Evolutionary conservation across 2,888 invertebrate genomes (phyloP).

Genomic region (Clivina fossor): DNA sequence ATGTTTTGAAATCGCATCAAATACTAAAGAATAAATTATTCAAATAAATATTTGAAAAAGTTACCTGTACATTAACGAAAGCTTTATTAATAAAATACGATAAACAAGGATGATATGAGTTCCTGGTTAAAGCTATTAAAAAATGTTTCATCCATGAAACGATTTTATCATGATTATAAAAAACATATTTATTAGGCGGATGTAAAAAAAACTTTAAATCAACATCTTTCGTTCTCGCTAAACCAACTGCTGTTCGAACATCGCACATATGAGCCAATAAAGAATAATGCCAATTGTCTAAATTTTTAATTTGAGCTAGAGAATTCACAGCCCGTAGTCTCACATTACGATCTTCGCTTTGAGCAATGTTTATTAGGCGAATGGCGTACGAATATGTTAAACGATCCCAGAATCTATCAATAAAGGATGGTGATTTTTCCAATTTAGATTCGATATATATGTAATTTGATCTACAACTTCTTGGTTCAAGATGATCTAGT

Average conservation of each 20-base stretch:
- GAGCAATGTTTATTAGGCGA: constrained; percentile 66
- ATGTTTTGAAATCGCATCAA: too few species aligned
- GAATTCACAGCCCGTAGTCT: constrained; percentile 66
- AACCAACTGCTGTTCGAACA: constrained; percentile 71
- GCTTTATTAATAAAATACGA: constrained; percentile 54
- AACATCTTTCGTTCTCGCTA: constrained; percentile 71
- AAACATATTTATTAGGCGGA: constrained; percentile 56
- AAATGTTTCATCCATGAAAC: constrained; percentile 52
- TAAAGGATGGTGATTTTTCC: constrained; percentile 30
- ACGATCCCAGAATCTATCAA: constrained; percentile 42
- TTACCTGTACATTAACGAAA: constrained; percentile 53
- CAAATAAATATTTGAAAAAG: too few species aligned
- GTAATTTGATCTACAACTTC: constrained; percentile 31
- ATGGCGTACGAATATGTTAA: constrained; percentile 57
- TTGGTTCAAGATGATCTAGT: constrained; percentile 46
- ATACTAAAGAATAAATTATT: too few species aligned
- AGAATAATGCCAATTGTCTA: constrained; percentile 53
- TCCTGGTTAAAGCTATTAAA: constrained; percentile 51
- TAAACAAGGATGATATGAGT: constrained; percentile 54
- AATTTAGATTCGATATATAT: constrained; percentile 24
- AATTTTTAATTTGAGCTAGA: constrained; percentile 65
- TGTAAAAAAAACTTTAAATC: constrained; percentile 76
- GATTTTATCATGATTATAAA: constrained; percentile 48
- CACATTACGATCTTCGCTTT: constrained; percentile 63
- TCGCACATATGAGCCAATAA: constrained; percentile 81